Evolutionary conservation across 2,888 invertebrate species (phyloP), one percentile per base, ranked within the genome.

Genomic region (Cephus nigrinus): DNA sequence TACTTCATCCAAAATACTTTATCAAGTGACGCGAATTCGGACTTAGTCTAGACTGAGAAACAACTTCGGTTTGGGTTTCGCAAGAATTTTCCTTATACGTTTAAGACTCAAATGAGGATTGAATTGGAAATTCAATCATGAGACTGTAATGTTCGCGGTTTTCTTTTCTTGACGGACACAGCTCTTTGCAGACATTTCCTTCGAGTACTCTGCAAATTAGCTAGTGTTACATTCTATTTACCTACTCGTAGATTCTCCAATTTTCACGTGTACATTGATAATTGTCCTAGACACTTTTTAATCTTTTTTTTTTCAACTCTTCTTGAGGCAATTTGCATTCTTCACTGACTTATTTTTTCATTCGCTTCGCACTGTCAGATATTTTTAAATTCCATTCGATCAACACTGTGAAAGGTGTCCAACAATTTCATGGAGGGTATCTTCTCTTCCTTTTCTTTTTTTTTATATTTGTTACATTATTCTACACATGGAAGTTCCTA

Each of bases 201-300:
- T 71, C 9, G 1, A 32, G 32, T 33, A 31, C 2, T 31, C 71
- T 71, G 71, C 33, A 71, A 71, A 71, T 12, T 32, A 71, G 71
- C 31, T 31, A 31, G 71, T 71, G 71, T 71, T 32, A 71, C 71
- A 33, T 71, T 31, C 33, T 71, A 71, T 33, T 71, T 33, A 33
- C 55, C 55, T 23, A 55, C 9, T 55, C 55, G 55, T 55, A 74
- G 68, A 31, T 55, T 69, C 34, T 55, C 68, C 55, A 69, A 69
- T 68, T 35, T 69, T 75, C 55, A 15, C 69, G 33, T 34, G 75
- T 75, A 69, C 68, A 75, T 75, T 75, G 23, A 69, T 33, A 30
- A 35, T 23, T 9, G 34, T 68, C 30, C 34, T 75, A 55, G 35
- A 69, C 15, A 75, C 34, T 15, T 33, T 30, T 75, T 75, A 69